Conservation (phyloP, 2,888 invertebrate species). For the Apamea crenata region DNA sequence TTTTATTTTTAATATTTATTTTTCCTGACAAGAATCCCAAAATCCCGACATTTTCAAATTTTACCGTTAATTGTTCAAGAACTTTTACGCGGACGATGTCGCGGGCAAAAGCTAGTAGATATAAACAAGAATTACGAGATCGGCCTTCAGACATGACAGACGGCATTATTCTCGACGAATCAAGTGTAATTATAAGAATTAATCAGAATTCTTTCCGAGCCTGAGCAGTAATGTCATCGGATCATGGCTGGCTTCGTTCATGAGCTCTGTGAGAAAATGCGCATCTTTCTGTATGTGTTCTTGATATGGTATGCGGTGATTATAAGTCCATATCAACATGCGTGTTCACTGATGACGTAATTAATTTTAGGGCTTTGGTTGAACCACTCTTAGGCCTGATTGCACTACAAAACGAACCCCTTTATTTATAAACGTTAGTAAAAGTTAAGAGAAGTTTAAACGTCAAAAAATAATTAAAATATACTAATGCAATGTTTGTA, state of each 20-base stretch:
- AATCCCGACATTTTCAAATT: too few species aligned
- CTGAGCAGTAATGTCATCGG: conserved; percentile 37
- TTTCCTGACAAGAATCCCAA: too few species aligned
- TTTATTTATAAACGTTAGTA: background rate
- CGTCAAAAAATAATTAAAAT: too few species aligned
- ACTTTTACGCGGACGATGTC: too few species aligned
- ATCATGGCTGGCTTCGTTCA: conserved; percentile 40
- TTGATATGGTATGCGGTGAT: conserved; percentile 18
- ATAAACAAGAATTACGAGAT: conserved; percentile 4
- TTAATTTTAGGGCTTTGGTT: background rate
- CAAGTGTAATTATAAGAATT: conserved; percentile 46
- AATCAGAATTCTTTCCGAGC: conserved; percentile 40
- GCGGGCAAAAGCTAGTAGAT: background rate
- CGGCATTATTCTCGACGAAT: conserved; percentile 36
- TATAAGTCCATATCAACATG: background rate
- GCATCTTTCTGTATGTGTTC: conserved; percentile 18
- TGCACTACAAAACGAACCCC: background rate
- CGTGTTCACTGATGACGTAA: background rate
- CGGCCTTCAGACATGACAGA: conserved; percentile 30
- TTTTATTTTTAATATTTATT: too few species aligned
- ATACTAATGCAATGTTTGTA: too few species aligned
- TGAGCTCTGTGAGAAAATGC: conserved; percentile 41
- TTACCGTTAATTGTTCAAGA: too few species aligned
- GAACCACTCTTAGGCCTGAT: background rate
- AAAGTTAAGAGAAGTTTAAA: too few species aligned